phyloP scores from a whole-genome alignment of 2,888 invertebrate genomes.

The Pseudoips prasinana region DNA sequence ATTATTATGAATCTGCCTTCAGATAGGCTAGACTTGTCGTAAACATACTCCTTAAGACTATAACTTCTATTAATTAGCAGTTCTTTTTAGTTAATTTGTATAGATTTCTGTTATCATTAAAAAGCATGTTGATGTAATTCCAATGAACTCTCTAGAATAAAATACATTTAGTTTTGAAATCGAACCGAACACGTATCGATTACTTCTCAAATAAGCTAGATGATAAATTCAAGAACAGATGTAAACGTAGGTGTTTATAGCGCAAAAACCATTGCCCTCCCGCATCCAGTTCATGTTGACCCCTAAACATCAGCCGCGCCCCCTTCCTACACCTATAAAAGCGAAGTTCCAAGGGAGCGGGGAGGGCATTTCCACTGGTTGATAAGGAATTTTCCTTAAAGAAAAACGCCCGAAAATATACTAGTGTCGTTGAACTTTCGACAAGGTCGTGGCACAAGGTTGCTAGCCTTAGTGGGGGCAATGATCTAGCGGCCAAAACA shows the following conservation, averaged over 20 bases:
- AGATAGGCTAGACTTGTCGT: no score
- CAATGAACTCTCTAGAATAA: no score
- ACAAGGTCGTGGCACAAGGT: constrained; percentile 71
- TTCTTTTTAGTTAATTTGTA: no score
- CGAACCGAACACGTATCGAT: no score
- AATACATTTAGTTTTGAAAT: no score
- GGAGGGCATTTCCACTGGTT: constrained; percentile 46
- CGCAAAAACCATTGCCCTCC: constrained; percentile 60
- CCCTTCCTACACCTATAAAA: constrained; percentile 1
- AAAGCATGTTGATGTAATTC: no score
- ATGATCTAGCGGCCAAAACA: constrained; percentile 53
- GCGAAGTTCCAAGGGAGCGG: constrained; percentile 17
- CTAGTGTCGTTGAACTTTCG: constrained; percentile 50
- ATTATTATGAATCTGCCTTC: no score
- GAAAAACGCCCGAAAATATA: constrained; percentile 71
- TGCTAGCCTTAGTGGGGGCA: constrained; percentile 49
- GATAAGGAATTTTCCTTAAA: constrained; percentile 64
- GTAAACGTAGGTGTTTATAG: constrained; percentile 44
- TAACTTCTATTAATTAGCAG: no score
- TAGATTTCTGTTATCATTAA: no score
- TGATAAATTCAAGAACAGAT: constrained; percentile 11
- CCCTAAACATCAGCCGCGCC: constrained; percentile 17
- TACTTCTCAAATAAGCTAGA: constrained; percentile 9
- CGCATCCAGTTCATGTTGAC: constrained; percentile 38
- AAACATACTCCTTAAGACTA: no score